Base-by-base conservation (phyloP, 2,113 vertebrate genomes). In the Trachemys scripta region DNA sequence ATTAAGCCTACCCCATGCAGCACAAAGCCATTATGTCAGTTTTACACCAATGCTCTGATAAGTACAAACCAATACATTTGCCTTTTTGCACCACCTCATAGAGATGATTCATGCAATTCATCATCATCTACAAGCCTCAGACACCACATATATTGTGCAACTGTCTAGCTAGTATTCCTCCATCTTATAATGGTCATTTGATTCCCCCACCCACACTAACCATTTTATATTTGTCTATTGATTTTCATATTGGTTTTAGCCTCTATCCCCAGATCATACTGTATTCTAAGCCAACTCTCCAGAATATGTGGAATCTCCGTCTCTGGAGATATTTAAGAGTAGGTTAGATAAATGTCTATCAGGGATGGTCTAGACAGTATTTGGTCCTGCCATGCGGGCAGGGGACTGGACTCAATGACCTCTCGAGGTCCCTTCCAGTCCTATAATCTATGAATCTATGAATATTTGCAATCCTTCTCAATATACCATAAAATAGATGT, bases 211-310 rank as follows among this genome's bases (percentile, higher is more conserved):
- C 80, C 65, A 87, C 25, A 82, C 80, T 90, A 96, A 85, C 92
- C 89, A 80, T 69, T 91, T 93, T 76, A 49, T 93, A 96, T 89
- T 96, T 82, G 51, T 90, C 80, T 95, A 96, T 92, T 96, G 96
- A 87, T 93, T 97, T 95, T 94, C 83, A 97, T 49, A 95, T 20
- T 87, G 76, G 95, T 94, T 92, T 80, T 82, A 85, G 80, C 82
- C 0, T 78, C 0, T 78, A 93, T 82, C 95, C 90, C 88, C 76
- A 94, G 88, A 94, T 94, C 91, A 94, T 50, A 96, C n/a, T 89
- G 94, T 82, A 93, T 95, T 97, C 95, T 95, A 96, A 16, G 94
- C 82, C 87, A n/a, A 94, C 90, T 84, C 96, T 96, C 97, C 76
- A 87, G 95, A 92, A 96, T n/a, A n/a, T n/a, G n/a, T n/a, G n/a